These are phyloP conservation scores for Acanthiza pusilla DNA, from an alignment of 2,797 vertebrate species.

Conservation along the genomic window DNA sequence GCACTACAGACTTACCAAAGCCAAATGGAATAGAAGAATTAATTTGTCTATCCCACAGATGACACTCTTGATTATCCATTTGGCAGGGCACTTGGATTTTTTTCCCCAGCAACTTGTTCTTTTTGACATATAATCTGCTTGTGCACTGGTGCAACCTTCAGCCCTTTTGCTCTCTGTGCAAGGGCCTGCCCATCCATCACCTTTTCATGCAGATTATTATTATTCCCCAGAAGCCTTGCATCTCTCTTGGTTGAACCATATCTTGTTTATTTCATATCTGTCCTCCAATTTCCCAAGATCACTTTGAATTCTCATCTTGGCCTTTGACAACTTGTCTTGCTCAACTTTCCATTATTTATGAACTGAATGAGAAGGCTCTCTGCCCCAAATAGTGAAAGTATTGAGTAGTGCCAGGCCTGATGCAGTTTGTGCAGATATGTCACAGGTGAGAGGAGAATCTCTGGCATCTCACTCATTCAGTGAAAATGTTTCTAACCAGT, in stretches of 20 bases:
- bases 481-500: neutral
- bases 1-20: neutral
- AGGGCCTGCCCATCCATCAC: neutral
- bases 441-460: neutral
- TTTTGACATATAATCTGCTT: neutral
- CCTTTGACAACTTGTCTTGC: neutral
- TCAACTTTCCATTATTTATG: neutral
- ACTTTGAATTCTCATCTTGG: neutral
- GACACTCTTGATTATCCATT: neutral
- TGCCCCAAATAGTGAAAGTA: neutral
- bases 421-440: accelerated
- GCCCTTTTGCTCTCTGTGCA: neutral
- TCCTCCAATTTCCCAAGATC: neutral
- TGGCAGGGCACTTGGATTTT: neutral
- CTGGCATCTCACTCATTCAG: neutral
- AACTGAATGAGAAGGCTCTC: neutral
- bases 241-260: neutral
- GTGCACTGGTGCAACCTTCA: neutral
- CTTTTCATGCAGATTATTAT: neutral
- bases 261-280: neutral
- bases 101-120: neutral
- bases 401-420: neutral
- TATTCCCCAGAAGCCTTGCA: neutral
- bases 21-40: neutral
- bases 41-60: neutral